Conservation (phyloP, 2,797 vertebrate species). For the Tolypeutes matacus region DNA sequence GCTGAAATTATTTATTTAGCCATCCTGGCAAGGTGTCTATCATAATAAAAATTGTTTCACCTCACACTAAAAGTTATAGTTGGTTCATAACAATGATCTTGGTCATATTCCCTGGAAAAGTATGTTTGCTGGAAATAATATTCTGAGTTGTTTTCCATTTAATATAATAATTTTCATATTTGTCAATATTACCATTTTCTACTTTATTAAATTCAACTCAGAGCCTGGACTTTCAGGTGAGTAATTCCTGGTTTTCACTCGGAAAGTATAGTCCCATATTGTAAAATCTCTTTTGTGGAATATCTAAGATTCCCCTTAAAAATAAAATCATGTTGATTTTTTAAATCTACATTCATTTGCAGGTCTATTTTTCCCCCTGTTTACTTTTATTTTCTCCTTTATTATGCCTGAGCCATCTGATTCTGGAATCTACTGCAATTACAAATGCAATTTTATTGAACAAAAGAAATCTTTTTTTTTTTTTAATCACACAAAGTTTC, state of each 20-base stretch:
- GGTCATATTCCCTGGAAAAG: background rate
- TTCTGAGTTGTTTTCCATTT: background rate
- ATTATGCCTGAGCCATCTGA: background rate
- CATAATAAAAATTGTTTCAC: background rate
- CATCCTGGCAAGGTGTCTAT: background rate
- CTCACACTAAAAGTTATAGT: background rate
- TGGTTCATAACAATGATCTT: background rate
- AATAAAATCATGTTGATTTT: background rate
- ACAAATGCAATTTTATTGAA: background rate
- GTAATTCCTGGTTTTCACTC: background rate
- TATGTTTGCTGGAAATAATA: background rate
- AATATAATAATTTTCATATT: background rate
- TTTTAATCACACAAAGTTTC: background rate
- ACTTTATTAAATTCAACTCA: background rate
- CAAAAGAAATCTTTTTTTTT: background rate
- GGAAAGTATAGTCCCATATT: background rate
- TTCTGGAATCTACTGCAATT: background rate
- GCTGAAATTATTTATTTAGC: background rate
- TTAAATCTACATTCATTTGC: background rate
- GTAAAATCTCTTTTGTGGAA: background rate
- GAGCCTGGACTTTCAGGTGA: background rate
- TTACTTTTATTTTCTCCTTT: background rate
- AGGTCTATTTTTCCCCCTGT: background rate
- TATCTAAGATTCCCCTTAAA: background rate
- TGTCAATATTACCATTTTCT: background rate